A percentile compares a stretch with the other conserved stretches of the same genome.
Conservation (phyloP, 2,797 vertebrate genomes). For the Stomatorhinus walkeri region DNA sequence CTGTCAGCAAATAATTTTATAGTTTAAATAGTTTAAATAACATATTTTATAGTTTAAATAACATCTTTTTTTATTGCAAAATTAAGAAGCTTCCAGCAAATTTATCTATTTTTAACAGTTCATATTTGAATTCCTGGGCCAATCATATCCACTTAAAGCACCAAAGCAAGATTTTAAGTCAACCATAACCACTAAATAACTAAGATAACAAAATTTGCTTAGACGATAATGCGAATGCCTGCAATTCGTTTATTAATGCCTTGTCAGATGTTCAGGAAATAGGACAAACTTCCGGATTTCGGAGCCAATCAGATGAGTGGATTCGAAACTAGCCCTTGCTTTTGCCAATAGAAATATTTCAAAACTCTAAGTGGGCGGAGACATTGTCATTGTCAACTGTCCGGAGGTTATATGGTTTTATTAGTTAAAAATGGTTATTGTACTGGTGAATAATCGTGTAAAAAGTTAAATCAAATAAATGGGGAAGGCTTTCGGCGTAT, state of each 20-base stretch:
- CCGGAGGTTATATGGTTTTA: constrained; percentile 15
- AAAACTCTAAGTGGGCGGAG: constrained; percentile 34
- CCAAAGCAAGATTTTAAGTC: not conserved
- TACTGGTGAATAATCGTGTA: not conserved
- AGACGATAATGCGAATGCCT: not conserved
- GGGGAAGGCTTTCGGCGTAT: constrained; percentile 26
- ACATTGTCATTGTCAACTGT: constrained; percentile 16
- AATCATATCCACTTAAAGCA: not conserved
- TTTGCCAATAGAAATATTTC: constrained; percentile 43
- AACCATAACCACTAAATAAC: not conserved
- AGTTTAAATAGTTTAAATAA: not conserved
- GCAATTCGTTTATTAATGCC: constrained; percentile 31
- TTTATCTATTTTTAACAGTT: not conserved
- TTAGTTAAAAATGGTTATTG: not conserved
- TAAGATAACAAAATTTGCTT: not conserved
- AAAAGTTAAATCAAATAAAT: constrained; percentile 35
- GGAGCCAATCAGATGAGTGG: constrained; percentile 43
- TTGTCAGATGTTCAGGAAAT: constrained; percentile 16
- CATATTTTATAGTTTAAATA: not conserved
- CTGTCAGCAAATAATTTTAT: not conserved
- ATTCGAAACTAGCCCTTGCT: not conserved
- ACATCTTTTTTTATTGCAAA: not conserved
- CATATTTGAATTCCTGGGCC: not conserved
- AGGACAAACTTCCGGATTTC: not conserved
- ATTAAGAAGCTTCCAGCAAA: not conserved